Evolutionary conservation across 2,113 vertebrate species (phyloP).

Genomic region (Phyllopteryx taeniolatus): DNA sequence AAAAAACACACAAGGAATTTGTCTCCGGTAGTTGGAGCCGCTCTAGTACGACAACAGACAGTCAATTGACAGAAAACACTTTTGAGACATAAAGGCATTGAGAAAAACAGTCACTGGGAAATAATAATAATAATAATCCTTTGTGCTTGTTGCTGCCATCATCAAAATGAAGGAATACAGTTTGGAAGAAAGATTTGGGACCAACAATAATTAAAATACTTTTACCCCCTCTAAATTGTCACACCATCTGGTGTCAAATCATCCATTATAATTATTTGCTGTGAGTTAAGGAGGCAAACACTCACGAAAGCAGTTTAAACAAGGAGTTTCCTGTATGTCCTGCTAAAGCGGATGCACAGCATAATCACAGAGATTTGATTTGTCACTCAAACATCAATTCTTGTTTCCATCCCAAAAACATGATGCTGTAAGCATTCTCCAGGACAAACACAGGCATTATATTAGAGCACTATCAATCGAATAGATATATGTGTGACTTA

Average conservation of each 20-base stretch:
- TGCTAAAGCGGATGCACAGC: not conserved
- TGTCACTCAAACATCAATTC: not conserved
- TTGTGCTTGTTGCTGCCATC: not conserved
- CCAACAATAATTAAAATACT: not conserved
- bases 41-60: too few species aligned
- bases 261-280: not conserved
- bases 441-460: not conserved
- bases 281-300: not conserved
- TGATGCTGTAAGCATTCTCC: not conserved
- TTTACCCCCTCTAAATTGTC: not conserved
- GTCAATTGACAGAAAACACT: too few species aligned
- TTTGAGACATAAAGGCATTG: too few species aligned
- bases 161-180: not conserved
- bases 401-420: not conserved
- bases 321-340: not conserved
- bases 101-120: too few species aligned
- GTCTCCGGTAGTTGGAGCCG: too few species aligned
- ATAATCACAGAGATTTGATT: not conserved
- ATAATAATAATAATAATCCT: not conserved
- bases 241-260: not conserved
- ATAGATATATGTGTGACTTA: not conserved
- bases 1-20: too few species aligned
- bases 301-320: not conserved
- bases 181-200: not conserved
- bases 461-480: not conserved